Conservation (phyloP, 2,888 invertebrate genomes). For the Protonemura montana region DNA sequence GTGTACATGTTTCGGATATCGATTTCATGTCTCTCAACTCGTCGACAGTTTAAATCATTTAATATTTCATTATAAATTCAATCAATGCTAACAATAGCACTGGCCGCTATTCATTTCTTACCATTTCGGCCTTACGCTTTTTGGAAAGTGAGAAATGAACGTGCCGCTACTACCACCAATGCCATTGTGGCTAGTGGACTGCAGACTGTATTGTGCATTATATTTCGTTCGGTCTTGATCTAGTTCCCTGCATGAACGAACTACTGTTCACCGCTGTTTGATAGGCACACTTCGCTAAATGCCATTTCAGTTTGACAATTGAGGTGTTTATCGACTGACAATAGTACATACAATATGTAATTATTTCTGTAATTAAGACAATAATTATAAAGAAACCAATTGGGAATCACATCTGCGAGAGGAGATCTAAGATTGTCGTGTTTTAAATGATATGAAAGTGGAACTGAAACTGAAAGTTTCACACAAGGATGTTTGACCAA, state of each 20-base stretch:
- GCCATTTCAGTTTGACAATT: no score
- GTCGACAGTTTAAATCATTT: neutral
- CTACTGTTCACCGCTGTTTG: neutral
- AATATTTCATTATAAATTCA: neutral
- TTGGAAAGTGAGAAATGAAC: neutral
- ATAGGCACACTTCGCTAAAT: no score
- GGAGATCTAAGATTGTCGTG: no score
- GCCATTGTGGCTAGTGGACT: neutral
- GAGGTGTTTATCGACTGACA: no score
- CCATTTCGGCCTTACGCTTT: neutral
- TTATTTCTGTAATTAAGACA: no score
- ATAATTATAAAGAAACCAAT: no score
- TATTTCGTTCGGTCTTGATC: neutral
- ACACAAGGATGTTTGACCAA: no score
- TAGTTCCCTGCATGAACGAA: neutral
- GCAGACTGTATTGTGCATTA: neutral
- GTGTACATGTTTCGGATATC: neutral
- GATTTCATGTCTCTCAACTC: neutral
- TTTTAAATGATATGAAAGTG: no score
- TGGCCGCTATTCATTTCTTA: neutral
- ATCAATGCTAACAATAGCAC: neutral
- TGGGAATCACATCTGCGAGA: no score
- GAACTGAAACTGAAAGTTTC: no score
- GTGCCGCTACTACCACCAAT: neutral
- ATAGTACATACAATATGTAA: no score